Base-by-base conservation (phyloP, 92 coral and sea anemone genomes). In the Meandrina meandrites region DNA sequence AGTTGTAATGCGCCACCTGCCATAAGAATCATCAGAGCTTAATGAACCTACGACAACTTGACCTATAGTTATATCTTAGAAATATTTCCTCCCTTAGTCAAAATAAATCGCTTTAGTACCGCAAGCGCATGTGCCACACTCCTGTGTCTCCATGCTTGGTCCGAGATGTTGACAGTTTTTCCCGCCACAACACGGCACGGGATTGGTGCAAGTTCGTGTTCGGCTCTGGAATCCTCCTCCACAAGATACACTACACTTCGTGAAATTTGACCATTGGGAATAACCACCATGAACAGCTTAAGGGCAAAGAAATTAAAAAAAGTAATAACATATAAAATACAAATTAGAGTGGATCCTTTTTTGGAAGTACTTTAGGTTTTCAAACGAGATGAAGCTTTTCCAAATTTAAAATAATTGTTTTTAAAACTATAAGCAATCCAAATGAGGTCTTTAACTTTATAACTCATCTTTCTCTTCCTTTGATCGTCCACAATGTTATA, bases 121-220 rank as follows among this genome's bases (percentile, higher is more conserved):
- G n/a, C 86, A 81, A 16, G 4, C 24, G 77, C 86, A 81, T 69
- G 64, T 70, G 42, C 28, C 60, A 70, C 86, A 81, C 4, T 69
- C 56, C 22, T 50, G 8, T 31, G 86, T 81, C 86, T 81, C 78
- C 64, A 32, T 31, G 36, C 66, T 81, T 45, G 86, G 86, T 81
- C 86, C 86, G 4, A 81, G 47, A 18, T 48, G 19, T 12, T 68
- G 67, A 11, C 86, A 81, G 77, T 67, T 81, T 35, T 37, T 81
- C 19, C 86, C 86, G 31, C 86, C 86, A 69, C 86, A 81, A 72
- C 86, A 81, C 40, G 86, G 86, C 19, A 81, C 18, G 64, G 86
- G 86, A 34, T 81, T 69, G 78, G 64, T 81, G 50, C 86, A 81
- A 37, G 45, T n/a, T 18, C 86, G 53, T 47, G 77, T 30, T 3